A percentile compares a stretch with the other conserved stretches of the same genome.
These are phyloP conservation scores for Paralichthys olivaceus DNA, from an alignment of 2,113 vertebrate species.

Conservation along the genomic window DNA sequence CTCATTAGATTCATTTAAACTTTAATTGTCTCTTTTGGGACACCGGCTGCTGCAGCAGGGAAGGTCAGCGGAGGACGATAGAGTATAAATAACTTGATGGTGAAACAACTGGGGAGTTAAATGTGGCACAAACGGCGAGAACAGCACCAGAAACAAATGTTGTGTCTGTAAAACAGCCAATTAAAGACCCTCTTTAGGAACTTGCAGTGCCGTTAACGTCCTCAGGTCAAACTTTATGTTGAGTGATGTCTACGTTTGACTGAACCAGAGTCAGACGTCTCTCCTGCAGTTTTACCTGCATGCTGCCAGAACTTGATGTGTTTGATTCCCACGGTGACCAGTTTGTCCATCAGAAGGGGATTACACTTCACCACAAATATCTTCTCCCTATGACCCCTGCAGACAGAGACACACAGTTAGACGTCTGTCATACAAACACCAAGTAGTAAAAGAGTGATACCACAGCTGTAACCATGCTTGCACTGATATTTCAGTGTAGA, in stretches of 20 bases:
- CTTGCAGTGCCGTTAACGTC: neutral
- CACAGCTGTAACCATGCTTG: no score
- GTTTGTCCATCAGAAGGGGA: conserved; percentile 90
- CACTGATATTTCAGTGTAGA: no score
- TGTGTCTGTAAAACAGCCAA: no score
- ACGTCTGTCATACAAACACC: neutral
- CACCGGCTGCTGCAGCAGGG: neutral
- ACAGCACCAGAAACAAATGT: neutral
- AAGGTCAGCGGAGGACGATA: neutral
- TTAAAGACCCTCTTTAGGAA: neutral
- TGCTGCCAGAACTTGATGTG: conserved; percentile 98
- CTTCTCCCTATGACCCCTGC: conserved; percentile 95
- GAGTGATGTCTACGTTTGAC: neutral
- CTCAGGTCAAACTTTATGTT: no score
- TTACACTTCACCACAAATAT: conserved; percentile 96
- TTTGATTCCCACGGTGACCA: conserved; percentile 95
- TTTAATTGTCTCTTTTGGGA: neutral
- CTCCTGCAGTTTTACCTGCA: conserved; percentile 82
- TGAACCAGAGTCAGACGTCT: neutral
- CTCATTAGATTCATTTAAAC: neutral
- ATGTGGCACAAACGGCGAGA: no score
- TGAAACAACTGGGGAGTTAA: neutral
- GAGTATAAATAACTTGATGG: neutral
- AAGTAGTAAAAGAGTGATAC: neutral
- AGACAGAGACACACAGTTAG: conserved; percentile 9